These are phyloP conservation scores for Cremastobaeus sp. DNA, from an alignment of 2,888 invertebrate species.

Conservation along the genomic window DNA sequence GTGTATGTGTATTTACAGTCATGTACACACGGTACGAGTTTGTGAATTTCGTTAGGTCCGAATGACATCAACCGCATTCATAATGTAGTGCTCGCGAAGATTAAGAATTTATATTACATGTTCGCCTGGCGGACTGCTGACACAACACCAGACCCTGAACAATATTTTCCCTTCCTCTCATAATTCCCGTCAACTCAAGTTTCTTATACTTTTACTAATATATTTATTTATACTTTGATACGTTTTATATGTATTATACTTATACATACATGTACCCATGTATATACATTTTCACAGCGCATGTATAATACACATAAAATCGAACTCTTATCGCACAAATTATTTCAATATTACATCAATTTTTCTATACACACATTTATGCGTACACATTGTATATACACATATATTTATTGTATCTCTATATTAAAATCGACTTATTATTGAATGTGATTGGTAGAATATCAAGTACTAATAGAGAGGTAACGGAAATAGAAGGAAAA, in stretches of 20 bases:
- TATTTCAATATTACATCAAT: slow-evolving; percentile 72
- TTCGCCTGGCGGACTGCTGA: slow-evolving; percentile 36
- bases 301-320: slow-evolving; percentile 60
- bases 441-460: slow-evolving; percentile 67
- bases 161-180: slow-evolving; percentile 62
- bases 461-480: slow-evolving; percentile 68
- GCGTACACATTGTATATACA: slow-evolving; percentile 59
- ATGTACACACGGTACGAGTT: slow-evolving; percentile 72
- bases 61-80: slow-evolving; percentile 48
- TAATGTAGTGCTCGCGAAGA: slow-evolving; percentile 37
- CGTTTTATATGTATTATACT: slow-evolving; percentile 56
- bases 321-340: slow-evolving; percentile 67
- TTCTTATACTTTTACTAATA: slow-evolving; percentile 16
- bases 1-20: slow-evolving; percentile 69
- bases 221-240: slow-evolving; percentile 45
- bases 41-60: slow-evolving; percentile 57
- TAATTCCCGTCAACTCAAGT: slow-evolving; percentile 30
- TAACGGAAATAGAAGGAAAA: slow-evolving; percentile 65
- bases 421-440: slow-evolving; percentile 65
- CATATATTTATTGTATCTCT: slow-evolving; percentile 47
- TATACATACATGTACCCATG: slow-evolving; percentile 38
- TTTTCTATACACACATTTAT: slow-evolving; percentile 72
- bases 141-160: slow-evolving; percentile 73
- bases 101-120: slow-evolving; percentile 45
- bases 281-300: slow-evolving; percentile 44